Percentiles rank a stretch among this genome's conserved stretches.
Evolutionary conservation across 2,888 invertebrate genomes (phyloP).

Genomic region (Busseola fusca): DNA sequence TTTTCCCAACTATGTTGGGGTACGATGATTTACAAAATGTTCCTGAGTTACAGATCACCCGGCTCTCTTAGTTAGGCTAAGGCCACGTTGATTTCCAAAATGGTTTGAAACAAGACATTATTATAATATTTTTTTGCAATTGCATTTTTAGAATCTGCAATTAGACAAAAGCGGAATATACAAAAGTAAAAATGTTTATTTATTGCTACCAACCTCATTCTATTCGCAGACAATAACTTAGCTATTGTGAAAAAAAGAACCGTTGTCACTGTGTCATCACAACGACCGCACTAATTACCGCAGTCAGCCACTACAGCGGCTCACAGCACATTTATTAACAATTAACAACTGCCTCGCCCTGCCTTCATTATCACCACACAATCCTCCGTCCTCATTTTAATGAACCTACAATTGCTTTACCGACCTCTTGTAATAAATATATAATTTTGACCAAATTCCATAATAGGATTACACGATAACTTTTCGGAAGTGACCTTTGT

Average conservation of each 20-base stretch:
- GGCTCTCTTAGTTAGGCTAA: not conserved
- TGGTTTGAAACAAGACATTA: not conserved
- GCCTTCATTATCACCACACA: constrained; percentile 29
- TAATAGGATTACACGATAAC: constrained; percentile 55
- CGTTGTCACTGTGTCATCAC: not conserved
- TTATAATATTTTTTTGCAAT: not conserved
- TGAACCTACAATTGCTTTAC: constrained; percentile 45
- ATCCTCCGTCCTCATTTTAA: constrained; percentile 45
- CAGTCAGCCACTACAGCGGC: constrained; percentile 14
- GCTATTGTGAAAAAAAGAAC: not conserved
- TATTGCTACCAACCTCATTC: not conserved
- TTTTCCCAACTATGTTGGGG: no score
- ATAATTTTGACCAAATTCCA: constrained; percentile 43
- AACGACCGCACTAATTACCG: constrained; percentile 28
- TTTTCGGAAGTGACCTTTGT: constrained; percentile 52
- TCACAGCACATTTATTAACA: constrained; percentile 38
- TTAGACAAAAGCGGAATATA: not conserved
- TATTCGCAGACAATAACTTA: not conserved
- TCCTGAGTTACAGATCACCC: not conserved
- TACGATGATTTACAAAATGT: no score
- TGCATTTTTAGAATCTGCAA: not conserved
- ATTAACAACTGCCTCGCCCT: constrained; percentile 18
- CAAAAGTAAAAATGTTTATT: not conserved
- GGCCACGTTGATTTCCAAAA: not conserved
- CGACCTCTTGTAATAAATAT: constrained; percentile 38